Evolutionary conservation across 2,797 vertebrate species (phyloP).

Genomic region (Enoplosus armatus): DNA sequence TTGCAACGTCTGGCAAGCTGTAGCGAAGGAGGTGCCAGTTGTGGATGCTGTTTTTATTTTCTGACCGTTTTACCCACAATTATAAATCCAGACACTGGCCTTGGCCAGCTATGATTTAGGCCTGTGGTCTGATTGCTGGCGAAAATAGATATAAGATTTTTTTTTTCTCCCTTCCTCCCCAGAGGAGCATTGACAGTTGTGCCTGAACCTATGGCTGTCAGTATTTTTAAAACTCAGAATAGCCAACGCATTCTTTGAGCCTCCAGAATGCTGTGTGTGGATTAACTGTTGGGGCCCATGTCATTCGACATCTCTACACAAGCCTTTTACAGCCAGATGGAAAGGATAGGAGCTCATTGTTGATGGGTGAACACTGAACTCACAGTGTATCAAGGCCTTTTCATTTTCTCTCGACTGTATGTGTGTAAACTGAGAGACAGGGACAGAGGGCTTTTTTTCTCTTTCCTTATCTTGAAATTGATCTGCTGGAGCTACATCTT

Average conservation of each 20-base stretch:
- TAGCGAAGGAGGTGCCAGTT: conserved; percentile 73
- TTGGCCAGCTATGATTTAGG: conserved; percentile 69
- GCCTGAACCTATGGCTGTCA: conserved; percentile 76
- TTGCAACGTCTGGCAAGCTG: conserved; percentile 63
- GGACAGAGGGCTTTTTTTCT: neutral
- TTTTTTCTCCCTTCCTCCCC: conserved; percentile 74
- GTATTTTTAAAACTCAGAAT: conserved; percentile 87
- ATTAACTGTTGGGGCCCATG: conserved; percentile 81
- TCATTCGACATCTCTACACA: conserved; percentile 76
- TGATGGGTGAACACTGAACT: conserved; percentile 49
- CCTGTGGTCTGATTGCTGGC: conserved; percentile 76
- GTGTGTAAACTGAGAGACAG: conserved; percentile 40
- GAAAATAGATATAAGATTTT: conserved; percentile 82
- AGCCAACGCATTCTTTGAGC: conserved; percentile 80
- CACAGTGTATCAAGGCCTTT: conserved; percentile 20
- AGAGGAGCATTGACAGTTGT: conserved; percentile 85
- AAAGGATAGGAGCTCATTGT: conserved; percentile 63
- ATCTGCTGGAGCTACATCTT: conserved; percentile 61
- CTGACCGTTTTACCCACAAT: conserved; percentile 73
- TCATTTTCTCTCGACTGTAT: conserved; percentile 31
- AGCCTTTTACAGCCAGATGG: conserved; percentile 66
- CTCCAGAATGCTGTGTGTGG: conserved; percentile 81
- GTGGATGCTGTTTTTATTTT: conserved; percentile 79
- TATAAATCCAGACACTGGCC: conserved; percentile 74
- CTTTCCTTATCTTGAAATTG: conserved; percentile 57